phyloP scores from a whole-genome alignment of 1,140 invertebrate species.

The Drosophila orena region DNA sequence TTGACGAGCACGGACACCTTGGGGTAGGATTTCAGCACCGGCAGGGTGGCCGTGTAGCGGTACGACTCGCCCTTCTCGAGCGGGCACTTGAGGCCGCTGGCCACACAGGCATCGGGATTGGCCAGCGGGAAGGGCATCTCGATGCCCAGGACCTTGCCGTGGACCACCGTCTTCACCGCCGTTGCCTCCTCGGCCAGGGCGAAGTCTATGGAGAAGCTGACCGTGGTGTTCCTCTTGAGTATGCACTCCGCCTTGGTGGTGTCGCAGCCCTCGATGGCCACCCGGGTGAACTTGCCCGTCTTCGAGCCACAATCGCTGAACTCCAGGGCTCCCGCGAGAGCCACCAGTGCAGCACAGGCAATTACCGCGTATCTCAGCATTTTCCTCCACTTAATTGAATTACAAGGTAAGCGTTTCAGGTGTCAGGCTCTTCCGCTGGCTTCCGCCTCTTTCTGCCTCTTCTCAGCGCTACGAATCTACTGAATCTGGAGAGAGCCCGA shows the following conservation, averaged over 20 bases:
- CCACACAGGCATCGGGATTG: conserved; percentile 89
- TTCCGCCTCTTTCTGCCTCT: conserved; percentile 20
- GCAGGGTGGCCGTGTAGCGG: conserved; percentile 87
- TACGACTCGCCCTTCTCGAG: conserved; percentile 86
- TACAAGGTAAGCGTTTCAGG: conserved; percentile 43
- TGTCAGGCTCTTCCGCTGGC: not conserved
- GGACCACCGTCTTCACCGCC: conserved; percentile 87
- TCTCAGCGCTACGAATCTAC: conserved; percentile 64
- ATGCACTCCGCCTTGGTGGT: conserved; percentile 86
- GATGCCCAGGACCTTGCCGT: conserved; percentile 89
- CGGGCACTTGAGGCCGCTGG: conserved; percentile 89
- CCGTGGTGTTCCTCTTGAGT: conserved; percentile 87
- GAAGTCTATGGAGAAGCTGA: conserved; percentile 87
- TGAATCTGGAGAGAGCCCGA: conserved; percentile 30
- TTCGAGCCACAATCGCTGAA: conserved; percentile 86
- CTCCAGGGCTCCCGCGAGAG: conserved; percentile 40
- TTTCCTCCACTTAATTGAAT: conserved; percentile 65
- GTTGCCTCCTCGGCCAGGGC: conserved; percentile 75
- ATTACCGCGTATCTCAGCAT: conserved; percentile 63
- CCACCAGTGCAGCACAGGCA: conserved; percentile 50
- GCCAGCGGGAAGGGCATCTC: conserved; percentile 89
- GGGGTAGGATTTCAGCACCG: conserved; percentile 88
- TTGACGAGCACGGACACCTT: conserved; percentile 88
- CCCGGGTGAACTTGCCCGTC: conserved; percentile 86
- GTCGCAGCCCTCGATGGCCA: conserved; percentile 87